phyloP scores from a whole-genome alignment of 1,140 invertebrate species.

The Homalodisca vitripennis region DNA sequence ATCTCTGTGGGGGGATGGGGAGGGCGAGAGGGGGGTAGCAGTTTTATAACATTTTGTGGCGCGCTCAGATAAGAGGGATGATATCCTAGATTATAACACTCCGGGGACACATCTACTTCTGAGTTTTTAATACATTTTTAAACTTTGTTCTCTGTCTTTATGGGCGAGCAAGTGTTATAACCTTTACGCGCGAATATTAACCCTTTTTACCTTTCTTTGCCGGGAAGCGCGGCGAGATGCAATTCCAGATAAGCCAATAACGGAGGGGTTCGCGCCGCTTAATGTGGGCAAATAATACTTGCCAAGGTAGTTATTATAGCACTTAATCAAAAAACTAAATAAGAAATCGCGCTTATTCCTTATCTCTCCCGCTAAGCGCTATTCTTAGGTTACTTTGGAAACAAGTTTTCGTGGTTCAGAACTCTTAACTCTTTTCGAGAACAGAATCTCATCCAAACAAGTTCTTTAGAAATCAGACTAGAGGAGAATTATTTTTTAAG shows the following conservation, averaged over 20 bases:
- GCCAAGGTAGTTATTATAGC: neutral
- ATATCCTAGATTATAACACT: constrained; percentile 21
- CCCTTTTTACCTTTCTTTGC: constrained; percentile 12
- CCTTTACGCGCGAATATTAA: constrained; percentile 9
- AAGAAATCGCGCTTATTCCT: constrained; percentile 9
- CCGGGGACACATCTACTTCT: constrained; percentile 12
- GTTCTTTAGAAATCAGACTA: no score
- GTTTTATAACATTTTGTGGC: constrained; percentile 10
- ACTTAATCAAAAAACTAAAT: constrained; percentile 18
- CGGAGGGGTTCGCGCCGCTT: no score
- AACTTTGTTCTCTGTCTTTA: constrained; percentile 16
- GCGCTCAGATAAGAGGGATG: constrained; percentile 9
- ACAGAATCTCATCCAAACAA: no score
- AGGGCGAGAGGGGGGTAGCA: neutral
- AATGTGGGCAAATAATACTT: constrained; percentile 6
- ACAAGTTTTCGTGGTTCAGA: no score
- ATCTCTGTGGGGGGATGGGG: neutral
- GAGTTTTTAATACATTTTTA: constrained; percentile 25
- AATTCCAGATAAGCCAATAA: constrained; percentile 16
- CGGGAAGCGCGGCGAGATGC: neutral
- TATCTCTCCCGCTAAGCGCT: no score
- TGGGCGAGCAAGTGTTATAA: neutral
- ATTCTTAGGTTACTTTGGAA: no score
- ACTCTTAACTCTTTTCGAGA: no score
- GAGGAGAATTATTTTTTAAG: no score